A percentile compares a stretch with the other conserved stretches of the same genome.
Conservation (phyloP, 2,888 invertebrate species). For the Sinotaia quadrata region DNA sequence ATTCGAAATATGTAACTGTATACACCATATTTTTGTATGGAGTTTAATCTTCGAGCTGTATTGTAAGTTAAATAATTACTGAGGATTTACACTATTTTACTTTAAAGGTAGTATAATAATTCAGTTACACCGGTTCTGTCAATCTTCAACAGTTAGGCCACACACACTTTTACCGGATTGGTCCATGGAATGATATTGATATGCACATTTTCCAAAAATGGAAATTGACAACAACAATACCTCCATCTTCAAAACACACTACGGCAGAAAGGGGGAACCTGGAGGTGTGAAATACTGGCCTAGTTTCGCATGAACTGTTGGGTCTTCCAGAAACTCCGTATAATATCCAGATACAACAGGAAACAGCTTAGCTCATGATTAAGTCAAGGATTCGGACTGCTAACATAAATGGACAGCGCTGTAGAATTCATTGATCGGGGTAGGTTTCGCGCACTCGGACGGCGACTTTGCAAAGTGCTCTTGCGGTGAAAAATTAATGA, state of each 20-base stretch:
- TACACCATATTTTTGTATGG: not conserved
- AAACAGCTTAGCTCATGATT: not conserved
- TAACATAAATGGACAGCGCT: conserved; percentile 15
- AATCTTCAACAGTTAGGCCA: conserved; percentile 5
- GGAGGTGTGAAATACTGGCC: conserved; percentile 23
- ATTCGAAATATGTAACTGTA: too few species aligned
- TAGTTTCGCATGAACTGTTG: conserved; percentile 22
- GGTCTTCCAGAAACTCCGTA: conserved; percentile 1
- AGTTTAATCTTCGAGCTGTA: not conserved
- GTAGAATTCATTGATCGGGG: conserved; percentile 28
- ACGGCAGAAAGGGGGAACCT: conserved; percentile 5
- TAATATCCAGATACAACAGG: not conserved
- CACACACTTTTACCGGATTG: conserved; percentile 19
- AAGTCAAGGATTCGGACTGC: not conserved
- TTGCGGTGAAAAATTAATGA: not conserved
- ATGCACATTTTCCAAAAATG: conserved; percentile 30
- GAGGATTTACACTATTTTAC: too few species aligned
- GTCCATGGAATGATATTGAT: conserved; percentile 19
- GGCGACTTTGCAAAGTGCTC: not conserved
- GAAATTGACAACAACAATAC: conserved; percentile 32
- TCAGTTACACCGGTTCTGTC: not conserved
- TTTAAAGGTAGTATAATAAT: not conserved
- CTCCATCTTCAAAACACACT: conserved; percentile 26
- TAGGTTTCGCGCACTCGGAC: conserved; percentile 15
- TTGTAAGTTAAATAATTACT: not conserved